A percentile compares a stretch with the other conserved stretches of the same genome.
These are phyloP conservation scores for Lamellibrachia columna DNA, from an alignment of 2,888 invertebrate genomes.

Conservation along the genomic window DNA sequence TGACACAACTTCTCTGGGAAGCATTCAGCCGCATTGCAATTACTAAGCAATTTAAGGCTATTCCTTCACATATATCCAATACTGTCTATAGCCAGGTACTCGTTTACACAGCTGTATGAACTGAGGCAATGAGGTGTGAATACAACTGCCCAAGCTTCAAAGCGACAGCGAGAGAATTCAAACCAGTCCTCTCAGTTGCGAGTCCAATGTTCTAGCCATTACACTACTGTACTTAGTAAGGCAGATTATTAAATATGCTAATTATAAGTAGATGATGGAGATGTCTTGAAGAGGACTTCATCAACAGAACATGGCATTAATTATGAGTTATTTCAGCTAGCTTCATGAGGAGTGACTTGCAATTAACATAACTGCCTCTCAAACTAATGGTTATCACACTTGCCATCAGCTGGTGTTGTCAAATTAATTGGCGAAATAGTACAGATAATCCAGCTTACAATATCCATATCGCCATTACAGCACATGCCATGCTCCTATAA, in stretches of 20 bases:
- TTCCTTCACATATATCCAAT: too few relatives aligned
- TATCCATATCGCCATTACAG: background rate
- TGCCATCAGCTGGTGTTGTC: background rate
- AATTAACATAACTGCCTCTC: background rate
- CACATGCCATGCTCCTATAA: background rate
- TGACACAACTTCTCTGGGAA: too few relatives aligned
- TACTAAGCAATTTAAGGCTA: too few relatives aligned
- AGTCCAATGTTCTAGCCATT: too few relatives aligned
- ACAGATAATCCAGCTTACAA: background rate
- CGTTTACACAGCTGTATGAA: too few relatives aligned
- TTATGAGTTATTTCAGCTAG: background rate
- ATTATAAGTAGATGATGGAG: background rate
- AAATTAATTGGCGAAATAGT: background rate
- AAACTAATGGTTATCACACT: background rate
- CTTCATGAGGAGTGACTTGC: background rate
- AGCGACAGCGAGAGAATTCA: too few relatives aligned
- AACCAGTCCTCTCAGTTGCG: too few relatives aligned
- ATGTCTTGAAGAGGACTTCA: background rate
- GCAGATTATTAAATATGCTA: background rate
- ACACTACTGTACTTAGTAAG: too few relatives aligned
- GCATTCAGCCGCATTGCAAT: too few relatives aligned
- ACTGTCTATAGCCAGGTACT: too few relatives aligned
- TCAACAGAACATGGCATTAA: background rate
- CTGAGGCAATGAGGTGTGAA: too few relatives aligned
- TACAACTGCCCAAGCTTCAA: too few relatives aligned